Base-by-base conservation (phyloP, 2,888 invertebrate species). In the Hemicrepidius hirtus region DNA sequence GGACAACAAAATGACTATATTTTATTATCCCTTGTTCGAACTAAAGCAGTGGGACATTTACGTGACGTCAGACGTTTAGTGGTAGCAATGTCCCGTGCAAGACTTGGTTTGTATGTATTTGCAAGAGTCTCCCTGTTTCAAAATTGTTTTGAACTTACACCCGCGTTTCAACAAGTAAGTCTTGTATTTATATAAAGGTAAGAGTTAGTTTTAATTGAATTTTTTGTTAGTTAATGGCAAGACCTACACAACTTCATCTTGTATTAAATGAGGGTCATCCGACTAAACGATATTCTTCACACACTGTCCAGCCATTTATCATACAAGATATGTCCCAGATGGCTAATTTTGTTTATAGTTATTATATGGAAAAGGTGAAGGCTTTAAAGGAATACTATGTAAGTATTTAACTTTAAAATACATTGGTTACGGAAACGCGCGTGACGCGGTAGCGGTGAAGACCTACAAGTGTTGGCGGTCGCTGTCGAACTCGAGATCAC, bases 1-100 rank as follows among this genome's bases (percentile, higher is more conserved):
- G 99, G 99, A 69, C 99, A 99, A 84, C 99, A 99, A 87, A 99
- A 99, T 87, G 99, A 99, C 87, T 97, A 96, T 83, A 97, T 99
- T 73, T 89, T 99, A 13, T 90, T 99, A 59, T 99, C 99, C 0
- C 87, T 99, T 55, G 99, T 99, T 20, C 91, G 98, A 75, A 99
- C 99, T 0, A 94, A 94, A 83, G 96, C 97, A 0, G 98, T 99
- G n/a, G 99, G 99, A 40, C 99, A 99, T 89, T 90, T 99, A 75
- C 90, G 99, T 35, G 99, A 99, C 88, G 95, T 99, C 0, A 91
- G 99, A 7, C 94, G 99, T 83, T 91, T 99, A 75, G 95, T 99
- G 49, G 99, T 99, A 3, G 99, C 99, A 3, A 96, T 99, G 92
- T 99, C 99, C 65, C 92, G 99, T 81, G 99, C 99, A 0, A 90